Conservation (phyloP, 1,140 invertebrate genomes). For the Oreohelix idahoensis region DNA sequence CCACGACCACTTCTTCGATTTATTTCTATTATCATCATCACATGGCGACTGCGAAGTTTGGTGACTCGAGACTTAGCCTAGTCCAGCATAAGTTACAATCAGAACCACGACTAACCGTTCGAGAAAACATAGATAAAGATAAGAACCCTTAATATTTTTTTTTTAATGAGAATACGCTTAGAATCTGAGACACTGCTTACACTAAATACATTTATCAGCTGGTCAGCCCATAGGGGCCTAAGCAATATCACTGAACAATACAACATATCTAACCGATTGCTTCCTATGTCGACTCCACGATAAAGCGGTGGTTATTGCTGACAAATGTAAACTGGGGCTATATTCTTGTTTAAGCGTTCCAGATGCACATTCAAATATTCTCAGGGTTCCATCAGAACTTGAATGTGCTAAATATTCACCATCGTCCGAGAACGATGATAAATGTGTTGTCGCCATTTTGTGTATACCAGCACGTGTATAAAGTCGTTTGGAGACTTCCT, state of each 20-base stretch:
- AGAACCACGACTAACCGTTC: no score
- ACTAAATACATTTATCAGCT: background rate
- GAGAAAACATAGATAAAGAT: background rate
- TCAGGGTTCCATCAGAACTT: conserved; percentile 30
- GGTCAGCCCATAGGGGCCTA: background rate
- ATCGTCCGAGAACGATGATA: conserved; percentile 14
- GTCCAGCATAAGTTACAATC: no score
- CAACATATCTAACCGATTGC: conserved; percentile 5
- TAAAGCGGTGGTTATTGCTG: conserved; percentile 20
- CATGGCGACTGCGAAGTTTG: no score
- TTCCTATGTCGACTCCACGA: conserved; percentile 31
- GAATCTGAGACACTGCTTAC: background rate
- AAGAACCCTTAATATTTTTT: background rate
- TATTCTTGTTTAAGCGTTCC: conserved; percentile 32
- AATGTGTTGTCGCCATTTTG: conserved; percentile 27
- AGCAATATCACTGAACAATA: background rate
- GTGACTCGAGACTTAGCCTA: no score
- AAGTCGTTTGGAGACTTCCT: background rate
- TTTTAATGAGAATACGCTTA: background rate
- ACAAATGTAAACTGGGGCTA: conserved; percentile 28
- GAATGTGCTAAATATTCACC: conserved; percentile 35
- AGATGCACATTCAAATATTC: conserved; percentile 31
- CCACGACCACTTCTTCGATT: no score
- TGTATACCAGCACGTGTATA: conserved; percentile 24
- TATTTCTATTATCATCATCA: no score